Conservation (phyloP, 2,113 vertebrate genomes). For the Gallinago jamesoni region DNA sequence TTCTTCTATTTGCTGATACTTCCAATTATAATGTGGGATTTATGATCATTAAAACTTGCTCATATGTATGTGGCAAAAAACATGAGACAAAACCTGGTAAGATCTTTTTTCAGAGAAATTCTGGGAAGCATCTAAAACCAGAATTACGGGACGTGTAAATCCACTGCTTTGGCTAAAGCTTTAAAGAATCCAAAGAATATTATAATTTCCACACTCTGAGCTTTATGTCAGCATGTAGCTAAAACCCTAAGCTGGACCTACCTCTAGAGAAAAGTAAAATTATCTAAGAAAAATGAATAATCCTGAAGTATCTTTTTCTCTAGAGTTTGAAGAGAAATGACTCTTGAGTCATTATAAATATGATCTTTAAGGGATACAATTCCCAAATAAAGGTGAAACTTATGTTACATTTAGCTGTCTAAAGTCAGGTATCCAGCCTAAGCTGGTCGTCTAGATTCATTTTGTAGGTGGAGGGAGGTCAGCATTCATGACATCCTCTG, state of each 20-base stretch:
- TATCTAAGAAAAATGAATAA: neutral
- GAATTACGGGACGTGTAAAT: neutral
- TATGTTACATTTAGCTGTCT: neutral
- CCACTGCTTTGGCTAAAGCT: neutral
- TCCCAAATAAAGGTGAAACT: neutral
- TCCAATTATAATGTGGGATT: neutral
- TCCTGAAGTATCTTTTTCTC: neutral
- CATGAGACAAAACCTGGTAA: neutral
- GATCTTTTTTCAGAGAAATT: neutral
- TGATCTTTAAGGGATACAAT: neutral
- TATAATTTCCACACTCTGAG: neutral
- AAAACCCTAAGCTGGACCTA: neutral
- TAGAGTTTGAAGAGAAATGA: neutral
- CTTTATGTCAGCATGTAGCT: neutral
- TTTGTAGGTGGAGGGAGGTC: neutral
- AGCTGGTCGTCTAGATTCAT: neutral
- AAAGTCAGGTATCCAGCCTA: neutral
- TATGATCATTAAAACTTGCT: neutral
- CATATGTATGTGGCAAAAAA: neutral
- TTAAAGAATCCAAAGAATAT: neutral
- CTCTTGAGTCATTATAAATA: neutral
- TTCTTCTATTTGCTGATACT: neutral
- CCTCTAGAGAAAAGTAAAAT: neutral
- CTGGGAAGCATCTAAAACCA: neutral
- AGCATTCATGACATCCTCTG: neutral